Conservation (phyloP, 2,797 vertebrate species). For the Podarcis siculus region DNA sequence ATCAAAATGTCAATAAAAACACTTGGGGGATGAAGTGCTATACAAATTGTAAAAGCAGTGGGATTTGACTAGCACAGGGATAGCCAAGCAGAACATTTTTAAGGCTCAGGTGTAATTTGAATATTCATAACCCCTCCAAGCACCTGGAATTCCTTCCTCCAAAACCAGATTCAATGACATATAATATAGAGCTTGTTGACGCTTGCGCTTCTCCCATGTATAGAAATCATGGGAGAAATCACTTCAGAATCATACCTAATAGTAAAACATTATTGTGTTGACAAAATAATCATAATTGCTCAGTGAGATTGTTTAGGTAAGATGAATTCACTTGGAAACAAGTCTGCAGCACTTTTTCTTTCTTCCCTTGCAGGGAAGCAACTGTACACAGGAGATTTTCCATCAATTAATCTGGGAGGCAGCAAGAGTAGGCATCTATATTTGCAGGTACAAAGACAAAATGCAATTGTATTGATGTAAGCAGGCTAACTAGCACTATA, state of each 20-base stretch:
- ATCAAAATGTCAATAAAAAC: background rate
- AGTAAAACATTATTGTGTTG: background rate
- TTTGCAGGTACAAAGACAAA: background rate
- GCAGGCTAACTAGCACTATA: background rate
- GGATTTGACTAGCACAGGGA: background rate
- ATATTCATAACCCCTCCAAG: background rate
- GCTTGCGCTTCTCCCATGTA: too few relatives aligned
- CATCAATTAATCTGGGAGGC: background rate
- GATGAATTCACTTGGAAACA: slow-evolving; percentile 16
- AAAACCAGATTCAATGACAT: too few relatives aligned
- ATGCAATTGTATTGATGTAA: background rate
- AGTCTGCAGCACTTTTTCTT: background rate
- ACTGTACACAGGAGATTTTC: background rate
- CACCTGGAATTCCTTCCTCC: too few relatives aligned
- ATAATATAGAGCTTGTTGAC: too few relatives aligned
- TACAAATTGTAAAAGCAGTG: background rate
- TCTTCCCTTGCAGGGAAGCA: background rate
- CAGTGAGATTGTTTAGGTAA: background rate
- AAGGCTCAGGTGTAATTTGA: background rate
- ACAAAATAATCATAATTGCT: background rate
- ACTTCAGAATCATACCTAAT: background rate
- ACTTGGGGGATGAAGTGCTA: background rate
- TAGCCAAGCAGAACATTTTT: background rate
- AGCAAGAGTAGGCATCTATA: background rate
- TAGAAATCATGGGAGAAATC: too few relatives aligned